Base-by-base conservation (phyloP, 2,113 vertebrate genomes). In the Gobiocypris rarus region DNA sequence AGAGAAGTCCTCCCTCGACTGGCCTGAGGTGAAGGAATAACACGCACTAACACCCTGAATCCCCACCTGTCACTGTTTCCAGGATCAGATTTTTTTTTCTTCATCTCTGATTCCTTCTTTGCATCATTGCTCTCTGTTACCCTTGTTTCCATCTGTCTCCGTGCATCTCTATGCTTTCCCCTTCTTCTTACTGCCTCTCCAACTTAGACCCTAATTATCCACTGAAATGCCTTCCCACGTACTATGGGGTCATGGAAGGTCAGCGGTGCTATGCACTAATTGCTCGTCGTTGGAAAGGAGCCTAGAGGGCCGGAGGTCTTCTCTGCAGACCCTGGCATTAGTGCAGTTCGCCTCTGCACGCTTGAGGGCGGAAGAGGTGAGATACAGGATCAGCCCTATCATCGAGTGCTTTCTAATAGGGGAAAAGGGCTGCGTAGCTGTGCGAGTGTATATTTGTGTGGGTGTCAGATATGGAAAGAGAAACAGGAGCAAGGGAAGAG, bases 191-290 rank as follows among this genome's bases (percentile, higher is more conserved):
- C 5, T 67, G 59, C 15, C 31, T 83, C 90, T 93, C 88, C 89
- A 92, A 86, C 87, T 91, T 90, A 89, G 86, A 89, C 89, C 91
- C 92, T 93, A 92, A 94, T 94, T 92, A 93, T 92, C 91, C 88
- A 85, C 85, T 89, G 65, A 85, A 69, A 80, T 54, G 50, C n/a
- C 52, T 73, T 50, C 76, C 63, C 69, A 54, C 76, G 84, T 67
- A 63, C 67, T 6, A 50, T n/a, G 56, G 58, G 77, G 84, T 75
- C 76, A 81, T 10, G 8, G 54, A 43, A 54, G 84, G 84, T 85
- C 77, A 74, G n/a, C 10, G 28, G 56, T 74, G 56, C 77, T 81
- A 26, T 9, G 28, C 31, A 5, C 77, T 85, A 85, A 85, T 85
- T 85, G 84, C 43, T 59, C 22, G 5, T 19, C 24, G 9, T 61